A percentile compares a stretch with the other conserved stretches of the same genome.
Conservation (phyloP, 2,797 vertebrate species). For the Perodicticus potto region DNA sequence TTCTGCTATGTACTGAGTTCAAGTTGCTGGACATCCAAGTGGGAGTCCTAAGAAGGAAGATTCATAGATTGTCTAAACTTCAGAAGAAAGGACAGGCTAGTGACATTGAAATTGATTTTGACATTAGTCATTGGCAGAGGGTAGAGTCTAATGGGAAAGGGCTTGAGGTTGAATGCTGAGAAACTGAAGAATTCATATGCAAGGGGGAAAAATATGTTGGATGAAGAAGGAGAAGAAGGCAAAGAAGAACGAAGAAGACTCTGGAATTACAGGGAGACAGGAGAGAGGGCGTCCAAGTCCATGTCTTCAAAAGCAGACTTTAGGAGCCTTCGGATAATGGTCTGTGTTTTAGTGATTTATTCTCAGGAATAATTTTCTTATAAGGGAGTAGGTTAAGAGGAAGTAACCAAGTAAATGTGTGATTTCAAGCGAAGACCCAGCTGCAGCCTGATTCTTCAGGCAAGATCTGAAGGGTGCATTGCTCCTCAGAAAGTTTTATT, state of each 20-base stretch:
- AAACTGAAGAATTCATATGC: neutral
- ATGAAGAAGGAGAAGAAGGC: neutral
- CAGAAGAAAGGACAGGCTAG: neutral
- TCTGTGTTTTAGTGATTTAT: neutral
- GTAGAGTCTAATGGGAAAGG: neutral
- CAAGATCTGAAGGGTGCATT: neutral
- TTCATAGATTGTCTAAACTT: neutral
- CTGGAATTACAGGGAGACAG: neutral
- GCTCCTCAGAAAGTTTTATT: neutral
- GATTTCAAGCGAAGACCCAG: neutral
- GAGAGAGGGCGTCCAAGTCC: neutral
- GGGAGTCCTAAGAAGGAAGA: neutral
- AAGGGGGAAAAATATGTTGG: neutral
- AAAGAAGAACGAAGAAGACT: neutral
- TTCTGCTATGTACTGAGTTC: neutral
- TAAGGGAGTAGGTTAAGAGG: neutral
- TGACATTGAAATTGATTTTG: neutral
- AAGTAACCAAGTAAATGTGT: neutral
- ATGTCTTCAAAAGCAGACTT: neutral
- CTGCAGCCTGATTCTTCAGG: neutral
- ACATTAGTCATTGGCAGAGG: neutral
- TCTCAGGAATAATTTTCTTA: neutral
- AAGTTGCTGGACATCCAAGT: neutral
- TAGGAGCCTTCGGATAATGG: neutral
- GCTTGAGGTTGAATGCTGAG: neutral